Conservation (phyloP, 2,888 invertebrate genomes). For the Anorthoa munda region DNA sequence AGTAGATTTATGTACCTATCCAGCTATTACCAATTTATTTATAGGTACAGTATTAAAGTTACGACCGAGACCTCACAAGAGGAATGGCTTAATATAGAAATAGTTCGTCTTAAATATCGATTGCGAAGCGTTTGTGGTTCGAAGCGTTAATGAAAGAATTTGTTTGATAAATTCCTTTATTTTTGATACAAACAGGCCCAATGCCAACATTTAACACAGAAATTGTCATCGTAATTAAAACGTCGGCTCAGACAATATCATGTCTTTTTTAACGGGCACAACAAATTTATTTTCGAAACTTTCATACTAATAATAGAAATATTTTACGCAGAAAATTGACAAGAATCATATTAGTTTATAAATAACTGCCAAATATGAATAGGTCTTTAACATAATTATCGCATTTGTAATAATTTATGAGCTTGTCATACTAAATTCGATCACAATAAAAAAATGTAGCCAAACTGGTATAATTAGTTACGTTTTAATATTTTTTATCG, state of each 20-base stretch:
- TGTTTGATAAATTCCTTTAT: conserved; percentile 69
- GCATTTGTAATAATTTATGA: conserved; percentile 60
- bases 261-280: conserved; percentile 23
- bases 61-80: conserved; percentile 54
- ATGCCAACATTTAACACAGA: conserved; percentile 54
- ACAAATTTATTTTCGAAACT: conserved; percentile 21
- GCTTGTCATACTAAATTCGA: conserved; percentile 44
- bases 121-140: conserved; percentile 61
- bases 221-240: conserved; percentile 60
- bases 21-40: conserved; percentile 28
- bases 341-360: conserved; percentile 36
- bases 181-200: conserved; percentile 56
- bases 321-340: conserved; percentile 32
- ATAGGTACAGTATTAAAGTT: conserved; percentile 30
- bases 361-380: conserved; percentile 40
- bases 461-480: conserved; percentile 51
- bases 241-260: conserved; percentile 37
- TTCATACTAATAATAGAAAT: conserved; percentile 35
- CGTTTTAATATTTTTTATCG: conserved; percentile 25
- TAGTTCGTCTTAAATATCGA: conserved; percentile 48
- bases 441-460: conserved; percentile 52
- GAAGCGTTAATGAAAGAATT: conserved; percentile 69
- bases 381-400: conserved; percentile 61
- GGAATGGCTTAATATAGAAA: conserved; percentile 45
- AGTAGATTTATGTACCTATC: conserved; percentile 34